Percentiles rank a stretch among this genome's conserved stretches.
These are phyloP conservation scores for Apoderus coryli DNA, from an alignment of 2,888 invertebrate species.

Conservation along the genomic window DNA sequence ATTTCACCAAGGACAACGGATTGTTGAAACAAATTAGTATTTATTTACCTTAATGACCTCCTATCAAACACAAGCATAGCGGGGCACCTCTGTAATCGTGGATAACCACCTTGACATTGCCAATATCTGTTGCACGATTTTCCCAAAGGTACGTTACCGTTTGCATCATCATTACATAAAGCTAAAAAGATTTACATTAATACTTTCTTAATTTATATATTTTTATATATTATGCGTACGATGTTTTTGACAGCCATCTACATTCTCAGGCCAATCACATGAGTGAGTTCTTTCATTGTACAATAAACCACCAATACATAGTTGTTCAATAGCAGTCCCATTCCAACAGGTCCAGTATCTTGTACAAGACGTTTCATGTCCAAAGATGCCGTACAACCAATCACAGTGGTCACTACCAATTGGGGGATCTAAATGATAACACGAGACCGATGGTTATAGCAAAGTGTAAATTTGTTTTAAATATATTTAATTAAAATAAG, in stretches of 20 bases:
- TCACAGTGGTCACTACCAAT: conserved; percentile 77
- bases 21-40: too few relatives aligned
- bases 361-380: conserved; percentile 86
- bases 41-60: conserved; percentile 49
- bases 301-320: conserved; percentile 79
- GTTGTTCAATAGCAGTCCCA: conserved; percentile 81
- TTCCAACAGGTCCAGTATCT: conserved; percentile 94
- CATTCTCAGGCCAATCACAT: conserved; percentile 90
- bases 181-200: conserved; percentile 39
- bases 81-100: conserved; percentile 77
- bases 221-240: conserved; percentile 72
- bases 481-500: background rate
- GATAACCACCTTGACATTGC: conserved; percentile 90
- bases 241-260: conserved; percentile 86
- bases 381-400: conserved; percentile 87
- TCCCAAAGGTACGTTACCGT: conserved; percentile 80
- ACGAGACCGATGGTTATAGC: background rate
- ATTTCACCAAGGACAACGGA: too few relatives aligned
- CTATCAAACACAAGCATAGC: conserved; percentile 81
- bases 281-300: conserved; percentile 85
- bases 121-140: conserved; percentile 90
- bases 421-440: conserved; percentile 52
- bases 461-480: background rate
- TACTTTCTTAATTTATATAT: background rate
- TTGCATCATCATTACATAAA: conserved; percentile 79